These are phyloP conservation scores for Horisme vitalbata DNA, from an alignment of 2,888 invertebrate genomes.

Conservation along the genomic window DNA sequence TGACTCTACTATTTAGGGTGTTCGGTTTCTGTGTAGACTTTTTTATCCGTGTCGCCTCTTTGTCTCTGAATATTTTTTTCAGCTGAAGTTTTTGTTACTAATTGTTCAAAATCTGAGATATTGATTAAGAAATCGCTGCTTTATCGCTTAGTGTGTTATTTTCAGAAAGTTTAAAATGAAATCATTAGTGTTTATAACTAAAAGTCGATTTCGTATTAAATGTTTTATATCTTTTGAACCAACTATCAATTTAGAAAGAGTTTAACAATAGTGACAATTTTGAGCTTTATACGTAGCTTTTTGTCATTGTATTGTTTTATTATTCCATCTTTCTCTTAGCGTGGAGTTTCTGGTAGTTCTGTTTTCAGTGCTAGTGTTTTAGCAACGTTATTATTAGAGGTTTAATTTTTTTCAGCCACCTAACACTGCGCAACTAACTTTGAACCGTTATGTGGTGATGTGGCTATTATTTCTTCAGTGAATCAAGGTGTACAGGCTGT, in stretches of 20 bases:
- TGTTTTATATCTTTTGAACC: no score
- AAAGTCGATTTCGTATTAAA: no score
- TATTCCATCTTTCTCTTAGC: no score
- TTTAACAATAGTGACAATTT: no score
- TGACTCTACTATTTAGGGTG: slow-evolving; percentile 66
- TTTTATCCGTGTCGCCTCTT: slow-evolving; percentile 14
- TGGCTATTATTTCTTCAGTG: slow-evolving; percentile 47
- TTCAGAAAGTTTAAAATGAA: no score
- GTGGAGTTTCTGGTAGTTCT: no score
- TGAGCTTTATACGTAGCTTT: no score
- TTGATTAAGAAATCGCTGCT: neutral
- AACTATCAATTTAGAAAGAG: no score
- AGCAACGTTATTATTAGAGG: no score
- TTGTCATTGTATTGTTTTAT: no score
- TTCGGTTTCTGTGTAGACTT: slow-evolving; percentile 50
- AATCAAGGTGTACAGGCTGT: slow-evolving; percentile 71
- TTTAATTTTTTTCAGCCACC: neutral
- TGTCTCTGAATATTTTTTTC: slow-evolving; percentile 11
- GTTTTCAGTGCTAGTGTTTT: no score
- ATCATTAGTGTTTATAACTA: no score
- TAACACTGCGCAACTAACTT: neutral
- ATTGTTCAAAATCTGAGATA: neutral
- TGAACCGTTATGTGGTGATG: slow-evolving; percentile 1
- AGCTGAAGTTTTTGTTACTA: slow-evolving; percentile 2
- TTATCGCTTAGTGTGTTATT: neutral